These are phyloP conservation scores for Saccopteryx bilineata DNA, from an alignment of 2,113 vertebrate species.

Conservation along the genomic window DNA sequence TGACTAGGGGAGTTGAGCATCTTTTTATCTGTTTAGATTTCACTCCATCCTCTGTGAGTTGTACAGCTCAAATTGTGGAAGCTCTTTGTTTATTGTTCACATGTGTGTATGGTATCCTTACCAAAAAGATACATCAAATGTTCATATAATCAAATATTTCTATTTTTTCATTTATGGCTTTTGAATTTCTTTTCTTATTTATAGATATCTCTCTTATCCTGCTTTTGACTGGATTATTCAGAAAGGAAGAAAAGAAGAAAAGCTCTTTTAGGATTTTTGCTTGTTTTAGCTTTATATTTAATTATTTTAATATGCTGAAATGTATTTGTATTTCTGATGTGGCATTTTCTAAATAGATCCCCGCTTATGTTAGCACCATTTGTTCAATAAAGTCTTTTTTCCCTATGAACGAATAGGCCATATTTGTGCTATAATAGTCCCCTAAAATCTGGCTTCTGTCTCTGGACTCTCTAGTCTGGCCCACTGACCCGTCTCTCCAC, in stretches of 20 bases:
- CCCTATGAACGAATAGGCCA: not conserved
- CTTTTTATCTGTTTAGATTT: not conserved
- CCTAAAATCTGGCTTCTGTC: not conserved
- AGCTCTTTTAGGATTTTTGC: not conserved
- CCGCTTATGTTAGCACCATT: not conserved
- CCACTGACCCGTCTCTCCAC: not conserved
- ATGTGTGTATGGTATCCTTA: not conserved
- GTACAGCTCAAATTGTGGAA: not conserved
- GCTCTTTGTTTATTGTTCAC: not conserved
- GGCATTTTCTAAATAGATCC: not conserved
- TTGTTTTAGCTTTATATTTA: not conserved
- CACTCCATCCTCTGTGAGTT: not conserved
- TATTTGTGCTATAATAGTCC: not conserved
- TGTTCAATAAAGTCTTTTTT: not conserved
- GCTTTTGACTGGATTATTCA: constrained; percentile 15
- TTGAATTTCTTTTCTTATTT: not conserved
- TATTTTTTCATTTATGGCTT: not conserved
- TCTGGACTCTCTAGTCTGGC: not conserved
- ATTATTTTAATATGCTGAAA: not conserved
- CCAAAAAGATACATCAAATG: not conserved
- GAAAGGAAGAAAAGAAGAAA: not conserved
- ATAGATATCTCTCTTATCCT: not conserved
- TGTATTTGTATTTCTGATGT: constrained; percentile 2
- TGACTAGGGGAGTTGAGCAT: not conserved
- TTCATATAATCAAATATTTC: not conserved